A percentile compares a stretch with the other conserved stretches of the same genome.
Conservation (phyloP, 2,113 vertebrate genomes). For the Clupea harengus region DNA sequence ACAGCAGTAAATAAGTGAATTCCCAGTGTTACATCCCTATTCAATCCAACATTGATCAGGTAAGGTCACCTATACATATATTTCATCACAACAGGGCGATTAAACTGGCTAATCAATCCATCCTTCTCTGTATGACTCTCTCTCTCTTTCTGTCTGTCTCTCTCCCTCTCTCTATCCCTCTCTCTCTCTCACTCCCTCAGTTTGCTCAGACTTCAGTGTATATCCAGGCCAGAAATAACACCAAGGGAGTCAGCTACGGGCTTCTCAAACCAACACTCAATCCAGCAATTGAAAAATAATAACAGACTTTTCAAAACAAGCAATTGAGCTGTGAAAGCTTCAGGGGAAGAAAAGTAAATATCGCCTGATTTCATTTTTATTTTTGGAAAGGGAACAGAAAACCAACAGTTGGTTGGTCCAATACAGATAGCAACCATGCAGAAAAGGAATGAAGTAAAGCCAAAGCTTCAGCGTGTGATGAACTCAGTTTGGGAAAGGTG, state of each 20-base stretch:
- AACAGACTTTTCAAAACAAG: slow-evolving; percentile 74
- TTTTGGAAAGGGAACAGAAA: slow-evolving; percentile 51
- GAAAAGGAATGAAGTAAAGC: neutral
- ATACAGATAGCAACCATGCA: neutral
- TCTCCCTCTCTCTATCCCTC: neutral
- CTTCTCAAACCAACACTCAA: slow-evolving; percentile 63
- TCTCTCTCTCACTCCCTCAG: slow-evolving; percentile 11
- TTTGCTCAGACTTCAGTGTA: slow-evolving; percentile 51
- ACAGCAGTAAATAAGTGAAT: neutral
- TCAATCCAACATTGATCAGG: neutral
- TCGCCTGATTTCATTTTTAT: slow-evolving; percentile 61
- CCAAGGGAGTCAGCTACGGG: slow-evolving; percentile 48
- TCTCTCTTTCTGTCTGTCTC: slow-evolving; percentile 17
- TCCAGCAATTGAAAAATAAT: slow-evolving; percentile 75
- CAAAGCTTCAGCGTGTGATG: neutral
- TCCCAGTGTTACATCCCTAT: neutral
- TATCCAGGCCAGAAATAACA: slow-evolving; percentile 72
- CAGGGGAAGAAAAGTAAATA: slow-evolving; percentile 69
- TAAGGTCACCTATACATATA: neutral
- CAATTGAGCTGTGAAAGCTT: slow-evolving; percentile 73
- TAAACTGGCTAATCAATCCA: neutral
- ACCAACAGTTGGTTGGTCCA: neutral
- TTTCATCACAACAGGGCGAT: neutral
- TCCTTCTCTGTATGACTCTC: neutral
- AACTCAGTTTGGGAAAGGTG: neutral